Evolutionary conservation across 2,888 invertebrate species (phyloP).

Genomic region (Sinotaia quadrata): DNA sequence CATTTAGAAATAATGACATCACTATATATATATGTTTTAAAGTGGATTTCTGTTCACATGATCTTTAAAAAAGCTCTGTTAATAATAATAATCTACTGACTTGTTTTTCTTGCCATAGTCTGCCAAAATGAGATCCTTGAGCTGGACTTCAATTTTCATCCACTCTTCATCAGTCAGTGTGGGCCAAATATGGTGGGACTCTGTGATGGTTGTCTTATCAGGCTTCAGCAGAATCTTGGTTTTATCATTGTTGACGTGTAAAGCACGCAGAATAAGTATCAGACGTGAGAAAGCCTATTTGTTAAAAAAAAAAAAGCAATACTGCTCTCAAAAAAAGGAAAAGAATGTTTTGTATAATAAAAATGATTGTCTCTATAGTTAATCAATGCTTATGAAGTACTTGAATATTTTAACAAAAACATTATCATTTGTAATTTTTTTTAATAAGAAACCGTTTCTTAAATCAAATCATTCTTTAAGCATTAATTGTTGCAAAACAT

Average conservation of each 20-base stretch:
- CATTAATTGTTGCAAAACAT: too few relatives aligned
- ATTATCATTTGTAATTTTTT: too few relatives aligned
- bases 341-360: too few relatives aligned
- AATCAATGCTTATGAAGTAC: too few relatives aligned
- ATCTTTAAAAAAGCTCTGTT: too few relatives aligned
- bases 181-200: conserved; percentile 99
- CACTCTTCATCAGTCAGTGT: conserved; percentile 97
- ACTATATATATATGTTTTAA: too few relatives aligned
- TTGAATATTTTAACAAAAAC: too few relatives aligned
- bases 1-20: too few relatives aligned
- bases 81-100: conserved; percentile 72
- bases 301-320: conserved; percentile 1
- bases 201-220: conserved; percentile 98
- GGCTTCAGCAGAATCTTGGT: conserved; percentile 99
- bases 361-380: too few relatives aligned
- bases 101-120: conserved; percentile 99
- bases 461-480: too few relatives aligned
- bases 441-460: too few relatives aligned
- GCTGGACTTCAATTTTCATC: conserved; percentile 97
- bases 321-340: neutral
- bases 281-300: conserved; percentile 92
- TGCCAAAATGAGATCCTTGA: conserved; percentile 97
- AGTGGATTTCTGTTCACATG: too few relatives aligned
- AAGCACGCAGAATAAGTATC: conserved; percentile 94
- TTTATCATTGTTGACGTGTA: conserved; percentile 98